phyloP scores from a whole-genome alignment of 2,797 vertebrate species.

The Chrosomus eos region DNA sequence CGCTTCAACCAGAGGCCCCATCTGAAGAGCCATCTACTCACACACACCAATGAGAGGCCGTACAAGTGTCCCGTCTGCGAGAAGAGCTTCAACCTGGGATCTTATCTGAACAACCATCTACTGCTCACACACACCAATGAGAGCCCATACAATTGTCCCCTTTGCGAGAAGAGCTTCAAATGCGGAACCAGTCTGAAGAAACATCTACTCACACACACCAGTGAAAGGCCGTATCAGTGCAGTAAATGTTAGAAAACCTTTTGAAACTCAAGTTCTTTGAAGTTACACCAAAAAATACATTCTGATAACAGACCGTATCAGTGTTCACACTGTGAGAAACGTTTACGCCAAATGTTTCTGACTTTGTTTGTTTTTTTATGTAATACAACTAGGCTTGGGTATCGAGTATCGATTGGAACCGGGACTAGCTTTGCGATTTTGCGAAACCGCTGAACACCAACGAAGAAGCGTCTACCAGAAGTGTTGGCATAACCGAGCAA shows the following conservation, averaged over 20 bases:
- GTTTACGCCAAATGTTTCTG: too few relatives aligned
- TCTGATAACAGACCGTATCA: slow-evolving; percentile 21
- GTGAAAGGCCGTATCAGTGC: slow-evolving; percentile 35
- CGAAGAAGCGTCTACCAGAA: too few relatives aligned
- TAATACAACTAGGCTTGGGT: too few relatives aligned
- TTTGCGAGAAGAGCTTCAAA: slow-evolving; percentile 32
- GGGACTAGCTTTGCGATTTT: too few relatives aligned
- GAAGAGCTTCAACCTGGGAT: slow-evolving; percentile 15
- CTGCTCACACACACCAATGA: slow-evolving; percentile 6
- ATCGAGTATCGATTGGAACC: too few relatives aligned
- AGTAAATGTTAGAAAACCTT: slow-evolving; percentile 35
- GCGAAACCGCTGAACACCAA: too few relatives aligned
- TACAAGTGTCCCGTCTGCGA: slow-evolving; percentile 26
- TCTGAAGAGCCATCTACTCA: slow-evolving; percentile 17
- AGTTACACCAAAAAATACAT: slow-evolving; percentile 41
- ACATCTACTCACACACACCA: slow-evolving; percentile 31
- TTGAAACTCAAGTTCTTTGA: neutral
- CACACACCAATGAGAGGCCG: slow-evolving; percentile 37
- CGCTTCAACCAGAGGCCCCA: neutral
- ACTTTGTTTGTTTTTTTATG: too few relatives aligned
- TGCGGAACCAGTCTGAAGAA: neutral
- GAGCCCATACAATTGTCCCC: neutral
- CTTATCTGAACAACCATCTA: neutral
- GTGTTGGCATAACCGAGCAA: too few relatives aligned
- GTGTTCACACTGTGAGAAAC: slow-evolving; percentile 50